Conservation (phyloP, 2,797 vertebrate genomes). For the Premnoplex brunnescens region DNA sequence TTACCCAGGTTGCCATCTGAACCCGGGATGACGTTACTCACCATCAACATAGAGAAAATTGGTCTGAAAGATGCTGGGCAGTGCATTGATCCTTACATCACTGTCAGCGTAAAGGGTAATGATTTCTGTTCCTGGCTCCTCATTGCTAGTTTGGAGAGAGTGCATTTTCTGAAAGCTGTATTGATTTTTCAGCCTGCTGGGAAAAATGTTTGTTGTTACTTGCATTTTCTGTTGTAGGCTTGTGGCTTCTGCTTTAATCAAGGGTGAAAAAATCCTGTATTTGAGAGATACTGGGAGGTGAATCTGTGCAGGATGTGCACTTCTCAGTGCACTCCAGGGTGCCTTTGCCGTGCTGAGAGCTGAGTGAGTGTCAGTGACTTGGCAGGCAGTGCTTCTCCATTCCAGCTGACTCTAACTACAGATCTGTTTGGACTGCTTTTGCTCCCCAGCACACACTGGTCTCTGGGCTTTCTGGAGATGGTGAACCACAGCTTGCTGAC, state of each 20-base stretch:
- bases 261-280: not conserved
- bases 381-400: not conserved
- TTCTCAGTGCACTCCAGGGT: not conserved
- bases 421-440: not conserved
- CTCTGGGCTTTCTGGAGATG: not conserved
- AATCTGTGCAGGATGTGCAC: not conserved
- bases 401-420: not conserved
- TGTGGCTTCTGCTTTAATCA: not conserved
- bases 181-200: not conserved
- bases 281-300: not conserved
- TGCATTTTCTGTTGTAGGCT: not conserved
- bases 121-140: not conserved
- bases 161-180: not conserved
- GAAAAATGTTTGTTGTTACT: not conserved
- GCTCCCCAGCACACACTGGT: not conserved
- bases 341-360: not conserved
- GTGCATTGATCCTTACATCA: conserved; percentile 98
- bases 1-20: conserved; percentile 95
- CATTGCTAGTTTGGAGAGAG: not conserved
- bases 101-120: conserved; percentile 94
- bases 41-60: conserved; percentile 94
- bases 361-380: not conserved
- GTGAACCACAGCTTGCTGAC: not conserved
- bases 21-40: conserved; percentile 94
- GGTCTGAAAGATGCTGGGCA: conserved; percentile 98